Evolutionary conservation across 2,888 invertebrate species (phyloP), one percentile per base, ranked within the genome.

Genomic region (Erannis defoliaria): DNA sequence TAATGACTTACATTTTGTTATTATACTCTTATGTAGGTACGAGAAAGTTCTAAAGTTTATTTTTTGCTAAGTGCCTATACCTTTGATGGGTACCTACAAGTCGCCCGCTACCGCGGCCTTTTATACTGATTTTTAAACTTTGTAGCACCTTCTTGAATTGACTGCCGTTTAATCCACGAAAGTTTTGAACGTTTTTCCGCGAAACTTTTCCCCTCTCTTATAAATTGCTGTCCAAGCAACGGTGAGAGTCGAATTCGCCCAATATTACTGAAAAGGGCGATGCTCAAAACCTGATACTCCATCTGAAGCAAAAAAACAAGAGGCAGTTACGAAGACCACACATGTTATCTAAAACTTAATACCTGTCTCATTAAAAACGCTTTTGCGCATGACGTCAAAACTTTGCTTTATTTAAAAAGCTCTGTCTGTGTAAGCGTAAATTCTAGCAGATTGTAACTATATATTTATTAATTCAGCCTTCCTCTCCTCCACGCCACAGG

Each of bases 121-220:
- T 43, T 43, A 14, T 45, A 14, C 21, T 54, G 18, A 29, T n/a
- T 40, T 56, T 14, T 57, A 23, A 53, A 40, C 19, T 42, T 37
- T 21, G 31, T 12, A 31, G 49, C 42, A 49, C 49, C 48, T 35
- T 42, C 42, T 23, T 49, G 42, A 49, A 56, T 42, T 42, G 42
- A 49, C 49, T 42, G 42, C 50, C 10, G 42, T 26, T 48, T 60
- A 60, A 43, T 48, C 49, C 43, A 26, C 51, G 55, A 66, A 64
- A 68, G 54, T 62, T 61, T 56, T 50, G 48, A 63, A 68, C 58
- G 55, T 62, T 62, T 66, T 51, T 58, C 55, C 61, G 38, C 18
- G 8, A 61, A 66, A 62, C 49, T 60, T 62, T 54, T 48, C 33
- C 58, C 59, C 26, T 48, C 54, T 45, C 46, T 56, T 58, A 60